A percentile compares a stretch with the other conserved stretches of the same genome.
These are phyloP conservation scores for Allenopithecus nigroviridis DNA, from an alignment of 2,797 vertebrate genomes.

Conservation along the genomic window DNA sequence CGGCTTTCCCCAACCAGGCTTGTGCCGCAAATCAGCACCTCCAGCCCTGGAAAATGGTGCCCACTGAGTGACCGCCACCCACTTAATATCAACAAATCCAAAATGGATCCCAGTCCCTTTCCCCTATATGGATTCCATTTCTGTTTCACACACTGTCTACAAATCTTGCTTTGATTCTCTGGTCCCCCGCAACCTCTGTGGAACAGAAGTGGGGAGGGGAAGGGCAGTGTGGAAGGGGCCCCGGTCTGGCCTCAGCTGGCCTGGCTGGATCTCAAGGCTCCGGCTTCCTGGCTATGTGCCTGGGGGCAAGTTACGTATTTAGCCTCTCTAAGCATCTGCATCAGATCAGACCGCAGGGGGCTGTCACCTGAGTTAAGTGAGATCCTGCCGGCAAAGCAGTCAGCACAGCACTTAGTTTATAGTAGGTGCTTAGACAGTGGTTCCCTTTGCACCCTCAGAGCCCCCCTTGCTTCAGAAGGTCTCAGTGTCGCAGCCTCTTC, in stretches of 20 bases:
- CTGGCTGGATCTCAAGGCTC: neutral
- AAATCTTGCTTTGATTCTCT: neutral
- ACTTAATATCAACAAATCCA: neutral
- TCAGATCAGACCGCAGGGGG: neutral
- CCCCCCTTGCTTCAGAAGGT: neutral
- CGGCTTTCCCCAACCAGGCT: neutral
- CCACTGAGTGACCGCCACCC: rapidly evolving
- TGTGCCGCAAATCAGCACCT: neutral
- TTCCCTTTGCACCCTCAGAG: no score
- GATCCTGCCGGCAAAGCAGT: neutral
- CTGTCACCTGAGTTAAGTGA: neutral
- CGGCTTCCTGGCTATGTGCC: neutral
- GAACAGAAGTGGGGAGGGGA: neutral
- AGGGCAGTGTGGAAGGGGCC: no score
- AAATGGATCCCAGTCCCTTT: neutral
- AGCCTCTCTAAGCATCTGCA: neutral
- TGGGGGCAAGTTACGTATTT: neutral
- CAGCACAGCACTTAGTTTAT: neutral
- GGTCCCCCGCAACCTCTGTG: neutral
- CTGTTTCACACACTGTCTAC: neutral
- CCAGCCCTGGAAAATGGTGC: neutral
- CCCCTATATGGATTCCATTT: neutral
- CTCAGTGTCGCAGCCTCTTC: neutral
- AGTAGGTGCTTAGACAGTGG: neutral
- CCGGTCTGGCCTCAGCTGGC: neutral